Evolutionary conservation across 2,113 vertebrate species (phyloP).

Genomic region (Mus spicilegus): DNA sequence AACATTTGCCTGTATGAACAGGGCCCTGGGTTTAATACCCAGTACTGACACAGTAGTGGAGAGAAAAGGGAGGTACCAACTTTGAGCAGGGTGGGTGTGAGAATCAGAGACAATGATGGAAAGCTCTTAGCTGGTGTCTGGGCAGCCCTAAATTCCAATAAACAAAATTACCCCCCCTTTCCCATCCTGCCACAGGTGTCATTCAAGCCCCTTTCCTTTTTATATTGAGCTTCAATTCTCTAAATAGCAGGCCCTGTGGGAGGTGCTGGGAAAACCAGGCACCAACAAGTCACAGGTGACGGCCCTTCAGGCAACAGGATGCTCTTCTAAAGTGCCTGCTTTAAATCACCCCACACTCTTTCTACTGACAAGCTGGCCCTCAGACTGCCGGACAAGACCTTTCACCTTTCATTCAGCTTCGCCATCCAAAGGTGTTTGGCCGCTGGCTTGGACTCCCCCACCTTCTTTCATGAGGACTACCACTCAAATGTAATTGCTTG

Average conservation of each 20-base stretch:
- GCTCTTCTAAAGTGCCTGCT: not conserved
- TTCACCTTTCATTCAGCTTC: not conserved
- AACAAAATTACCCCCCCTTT: not conserved
- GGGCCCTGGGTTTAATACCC: not conserved
- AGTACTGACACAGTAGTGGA: not conserved
- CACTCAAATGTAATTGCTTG: not conserved
- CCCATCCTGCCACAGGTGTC: not conserved
- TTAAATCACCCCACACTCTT: too few species aligned
- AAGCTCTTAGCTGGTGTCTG: not conserved
- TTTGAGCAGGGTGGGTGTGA: not conserved
- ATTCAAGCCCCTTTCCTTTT: too few species aligned
- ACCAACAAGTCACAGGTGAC: rapidly evolving
- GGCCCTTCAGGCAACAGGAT: not conserved
- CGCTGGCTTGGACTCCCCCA: rapidly evolving
- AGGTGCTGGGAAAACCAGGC: not conserved
- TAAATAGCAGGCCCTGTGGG: too few species aligned
- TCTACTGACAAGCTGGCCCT: not conserved
- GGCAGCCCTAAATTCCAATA: rapidly evolving
- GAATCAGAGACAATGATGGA: not conserved
- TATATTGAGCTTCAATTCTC: not conserved
- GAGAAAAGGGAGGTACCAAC: not conserved
- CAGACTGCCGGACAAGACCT: not conserved
- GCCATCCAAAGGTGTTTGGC: not conserved
- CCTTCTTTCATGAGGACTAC: rapidly evolving
- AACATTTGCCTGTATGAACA: not conserved